Percentiles rank a stretch among this genome's conserved stretches.
Conservation (phyloP, 2,113 vertebrate genomes). For the Scartelaos histophorus region DNA sequence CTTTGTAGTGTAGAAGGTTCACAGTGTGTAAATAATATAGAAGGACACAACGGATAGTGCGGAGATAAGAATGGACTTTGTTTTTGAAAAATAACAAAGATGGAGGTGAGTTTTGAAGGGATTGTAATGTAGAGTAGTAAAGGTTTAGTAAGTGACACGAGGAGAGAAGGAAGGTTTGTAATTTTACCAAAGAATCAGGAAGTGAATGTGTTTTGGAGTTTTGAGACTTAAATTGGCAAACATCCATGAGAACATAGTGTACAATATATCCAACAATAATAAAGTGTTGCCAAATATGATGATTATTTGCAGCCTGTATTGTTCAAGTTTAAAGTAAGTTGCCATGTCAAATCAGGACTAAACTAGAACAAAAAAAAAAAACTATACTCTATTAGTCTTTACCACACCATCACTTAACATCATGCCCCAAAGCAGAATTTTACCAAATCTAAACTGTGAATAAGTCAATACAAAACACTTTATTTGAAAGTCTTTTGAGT, state of each 20-base stretch:
- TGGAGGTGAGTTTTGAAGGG: slow-evolving; percentile 37
- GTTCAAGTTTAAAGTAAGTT: no score
- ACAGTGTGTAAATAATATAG: slow-evolving; percentile 30
- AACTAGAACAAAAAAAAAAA: not conserved
- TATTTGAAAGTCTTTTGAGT: no score
- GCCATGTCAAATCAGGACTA: not conserved
- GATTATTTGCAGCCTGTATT: no score
- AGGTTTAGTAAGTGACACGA: slow-evolving; percentile 63
- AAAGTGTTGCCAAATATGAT: no score
- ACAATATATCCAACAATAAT: not conserved
- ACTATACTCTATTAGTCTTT: no score
- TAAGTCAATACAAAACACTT: no score
- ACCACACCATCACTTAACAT: no score
- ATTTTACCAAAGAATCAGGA: slow-evolving; percentile 57
- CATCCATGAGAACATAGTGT: not conserved
- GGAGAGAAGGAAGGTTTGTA: slow-evolving; percentile 55
- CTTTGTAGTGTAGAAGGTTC: not conserved
- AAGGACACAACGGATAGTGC: slow-evolving; percentile 31
- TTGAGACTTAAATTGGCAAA: slow-evolving; percentile 30
- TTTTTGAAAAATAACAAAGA: slow-evolving; percentile 32
- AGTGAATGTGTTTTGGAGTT: slow-evolving; percentile 18
- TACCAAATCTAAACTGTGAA: no score
- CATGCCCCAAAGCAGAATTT: no score
- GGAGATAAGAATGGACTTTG: slow-evolving; percentile 52
- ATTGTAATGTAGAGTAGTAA: slow-evolving; percentile 56